A percentile compares a stretch with the other conserved stretches of the same genome.
These are phyloP conservation scores for Entomobrya proxima DNA, from an alignment of 2,888 invertebrate genomes.

Conservation along the genomic window DNA sequence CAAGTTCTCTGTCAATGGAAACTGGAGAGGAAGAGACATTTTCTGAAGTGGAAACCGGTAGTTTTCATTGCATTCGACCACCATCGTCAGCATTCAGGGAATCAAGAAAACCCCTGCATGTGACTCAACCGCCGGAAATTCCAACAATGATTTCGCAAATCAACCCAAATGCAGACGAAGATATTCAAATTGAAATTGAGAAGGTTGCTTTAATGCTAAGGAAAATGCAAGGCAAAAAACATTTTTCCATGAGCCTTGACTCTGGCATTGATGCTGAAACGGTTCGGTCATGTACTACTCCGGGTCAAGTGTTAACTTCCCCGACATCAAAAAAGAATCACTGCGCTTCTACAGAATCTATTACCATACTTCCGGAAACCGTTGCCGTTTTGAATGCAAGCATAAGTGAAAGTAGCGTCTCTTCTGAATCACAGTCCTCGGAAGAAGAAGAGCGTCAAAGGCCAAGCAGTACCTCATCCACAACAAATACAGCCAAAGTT, in stretches of 20 bases:
- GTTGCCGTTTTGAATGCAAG: background rate
- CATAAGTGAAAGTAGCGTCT: slow-evolving; percentile 37
- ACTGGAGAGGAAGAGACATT: slow-evolving; percentile 50
- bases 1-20: slow-evolving; percentile 49
- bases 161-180: slow-evolving; percentile 67
- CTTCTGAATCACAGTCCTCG: slow-evolving; percentile 32
- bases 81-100: slow-evolving; percentile 28
- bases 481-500: background rate
- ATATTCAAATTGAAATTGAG: slow-evolving; percentile 71
- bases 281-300: background rate
- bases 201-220: slow-evolving; percentile 70
- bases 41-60: slow-evolving; percentile 39
- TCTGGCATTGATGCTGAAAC: slow-evolving; percentile 54
- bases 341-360: background rate
- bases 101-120: slow-evolving; percentile 66
- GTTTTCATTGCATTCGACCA: background rate
- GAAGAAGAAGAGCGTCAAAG: slow-evolving; percentile 1
- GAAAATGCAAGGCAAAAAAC: slow-evolving; percentile 63
- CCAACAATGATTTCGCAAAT: slow-evolving; percentile 72
- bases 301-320: background rate
- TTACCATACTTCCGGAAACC: background rate
- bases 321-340: background rate
- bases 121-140: slow-evolving; percentile 72
- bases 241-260: slow-evolving; percentile 56
- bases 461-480: background rate